Evolutionary conservation across 2,797 vertebrate genomes (phyloP).

Genomic region (Adelosebastes latens): DNA sequence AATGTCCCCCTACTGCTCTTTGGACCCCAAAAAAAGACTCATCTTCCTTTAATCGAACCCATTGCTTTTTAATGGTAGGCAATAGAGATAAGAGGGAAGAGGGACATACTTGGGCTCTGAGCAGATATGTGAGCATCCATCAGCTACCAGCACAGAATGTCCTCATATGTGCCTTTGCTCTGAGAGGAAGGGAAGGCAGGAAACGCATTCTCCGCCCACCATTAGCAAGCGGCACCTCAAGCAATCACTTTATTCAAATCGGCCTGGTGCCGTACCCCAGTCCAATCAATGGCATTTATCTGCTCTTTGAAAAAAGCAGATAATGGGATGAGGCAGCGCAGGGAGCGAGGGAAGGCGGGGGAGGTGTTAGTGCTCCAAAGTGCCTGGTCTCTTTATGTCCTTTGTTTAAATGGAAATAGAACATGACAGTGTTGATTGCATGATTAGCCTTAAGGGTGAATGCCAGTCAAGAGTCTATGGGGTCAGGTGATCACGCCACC

Average conservation of each 20-base stretch:
- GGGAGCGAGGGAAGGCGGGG: constrained; percentile 41
- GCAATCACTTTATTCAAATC: constrained; percentile 76
- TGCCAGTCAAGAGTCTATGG: constrained; percentile 42
- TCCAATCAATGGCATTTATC: constrained; percentile 84
- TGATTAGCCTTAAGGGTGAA: constrained; percentile 56
- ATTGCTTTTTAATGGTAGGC: constrained; percentile 80
- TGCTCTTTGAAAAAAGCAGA: constrained; percentile 76
- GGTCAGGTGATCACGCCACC: constrained; percentile 40
- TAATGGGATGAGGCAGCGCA: constrained; percentile 77
- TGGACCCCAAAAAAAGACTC: constrained; percentile 64
- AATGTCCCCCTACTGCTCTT: constrained; percentile 63
- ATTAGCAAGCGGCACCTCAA: constrained; percentile 70
- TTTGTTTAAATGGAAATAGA: constrained; percentile 77
- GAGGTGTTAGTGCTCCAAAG: constrained; percentile 60
- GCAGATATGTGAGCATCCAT: constrained; percentile 63
- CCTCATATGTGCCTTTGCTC: constrained; percentile 51
- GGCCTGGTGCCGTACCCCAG: constrained; percentile 62
- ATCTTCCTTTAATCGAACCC: constrained; percentile 79
- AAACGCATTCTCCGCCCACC: constrained; percentile 58
- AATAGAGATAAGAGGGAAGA: constrained; percentile 69
- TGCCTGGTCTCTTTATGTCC: constrained; percentile 59
- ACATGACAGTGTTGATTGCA: constrained; percentile 66
- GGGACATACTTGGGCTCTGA: constrained; percentile 41
- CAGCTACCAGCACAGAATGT: constrained; percentile 58
- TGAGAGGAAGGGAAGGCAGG: constrained; percentile 63